These are phyloP conservation scores for Sebastes umbrosus DNA, from an alignment of 2,797 vertebrate species.

Conservation along the genomic window DNA sequence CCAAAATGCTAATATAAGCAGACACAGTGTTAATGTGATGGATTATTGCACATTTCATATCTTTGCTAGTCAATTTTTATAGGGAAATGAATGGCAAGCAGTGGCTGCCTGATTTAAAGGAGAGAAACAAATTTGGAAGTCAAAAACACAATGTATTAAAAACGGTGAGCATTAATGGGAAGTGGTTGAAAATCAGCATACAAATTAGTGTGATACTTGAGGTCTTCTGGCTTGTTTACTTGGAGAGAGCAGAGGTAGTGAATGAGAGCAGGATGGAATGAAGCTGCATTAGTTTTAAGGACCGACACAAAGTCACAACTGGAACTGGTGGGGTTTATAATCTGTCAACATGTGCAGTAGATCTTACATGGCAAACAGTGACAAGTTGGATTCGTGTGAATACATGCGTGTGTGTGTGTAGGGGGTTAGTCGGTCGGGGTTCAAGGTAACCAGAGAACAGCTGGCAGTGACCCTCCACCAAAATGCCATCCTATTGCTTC, in stretches of 20 bases:
- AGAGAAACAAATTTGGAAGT: neutral
- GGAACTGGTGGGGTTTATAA: constrained; percentile 51
- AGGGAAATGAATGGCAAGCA: neutral
- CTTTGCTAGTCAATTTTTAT: neutral
- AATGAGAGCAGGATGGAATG: neutral
- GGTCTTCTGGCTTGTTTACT: neutral
- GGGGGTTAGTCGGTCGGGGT: neutral
- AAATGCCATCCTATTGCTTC: neutral
- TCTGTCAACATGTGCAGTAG: constrained; percentile 49
- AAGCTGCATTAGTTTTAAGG: neutral
- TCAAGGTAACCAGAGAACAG: constrained; percentile 11
- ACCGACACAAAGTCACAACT: constrained; percentile 16
- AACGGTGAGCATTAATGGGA: neutral
- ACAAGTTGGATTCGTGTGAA: neutral
- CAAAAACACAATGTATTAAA: neutral
- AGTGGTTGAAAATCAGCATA: neutral
- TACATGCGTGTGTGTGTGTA: neutral
- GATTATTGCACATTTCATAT: neutral
- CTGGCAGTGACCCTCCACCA: neutral
- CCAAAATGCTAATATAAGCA: neutral
- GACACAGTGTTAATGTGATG: neutral
- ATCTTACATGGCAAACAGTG: neutral
- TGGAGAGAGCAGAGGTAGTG: neutral
- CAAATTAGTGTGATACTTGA: neutral
- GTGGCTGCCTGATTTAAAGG: neutral